Conservation (phyloP, 2,113 vertebrate species). For the Rhineura floridana region DNA sequence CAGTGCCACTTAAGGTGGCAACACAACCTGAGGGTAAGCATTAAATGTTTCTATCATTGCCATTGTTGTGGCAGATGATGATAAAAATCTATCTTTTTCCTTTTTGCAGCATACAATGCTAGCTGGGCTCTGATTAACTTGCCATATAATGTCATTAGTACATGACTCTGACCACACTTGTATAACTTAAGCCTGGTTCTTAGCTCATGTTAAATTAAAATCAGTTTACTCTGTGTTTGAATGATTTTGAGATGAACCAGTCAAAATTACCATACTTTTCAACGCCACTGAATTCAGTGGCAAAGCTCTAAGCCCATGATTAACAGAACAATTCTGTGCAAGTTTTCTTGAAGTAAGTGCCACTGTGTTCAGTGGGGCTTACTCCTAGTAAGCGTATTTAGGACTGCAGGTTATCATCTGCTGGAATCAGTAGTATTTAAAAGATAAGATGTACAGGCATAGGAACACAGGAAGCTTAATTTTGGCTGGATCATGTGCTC, state of each 20-base stretch:
- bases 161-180: fast-evolving
- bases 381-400: neutral
- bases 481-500: neutral
- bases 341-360: neutral
- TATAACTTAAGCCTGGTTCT: neutral
- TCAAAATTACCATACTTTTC: neutral
- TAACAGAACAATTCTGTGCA: neutral
- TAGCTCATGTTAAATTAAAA: fast-evolving
- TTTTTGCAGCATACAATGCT: neutral
- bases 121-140: neutral
- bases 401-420: neutral
- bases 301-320: neutral
- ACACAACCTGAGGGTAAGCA: slow-evolving; percentile 94
- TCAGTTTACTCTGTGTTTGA: neutral
- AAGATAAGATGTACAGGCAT: too few relatives aligned
- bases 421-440: neutral
- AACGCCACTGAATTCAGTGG: too few relatives aligned
- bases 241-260: neutral
- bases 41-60: neutral
- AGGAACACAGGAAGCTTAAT: neutral
- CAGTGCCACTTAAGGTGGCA: slow-evolving; percentile 85
- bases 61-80: neutral
- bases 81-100: neutral
- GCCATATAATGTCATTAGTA: neutral
- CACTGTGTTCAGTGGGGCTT: too few relatives aligned